phyloP scores from a whole-genome alignment of 2,797 vertebrate species.

The Diplodus puntazzo region DNA sequence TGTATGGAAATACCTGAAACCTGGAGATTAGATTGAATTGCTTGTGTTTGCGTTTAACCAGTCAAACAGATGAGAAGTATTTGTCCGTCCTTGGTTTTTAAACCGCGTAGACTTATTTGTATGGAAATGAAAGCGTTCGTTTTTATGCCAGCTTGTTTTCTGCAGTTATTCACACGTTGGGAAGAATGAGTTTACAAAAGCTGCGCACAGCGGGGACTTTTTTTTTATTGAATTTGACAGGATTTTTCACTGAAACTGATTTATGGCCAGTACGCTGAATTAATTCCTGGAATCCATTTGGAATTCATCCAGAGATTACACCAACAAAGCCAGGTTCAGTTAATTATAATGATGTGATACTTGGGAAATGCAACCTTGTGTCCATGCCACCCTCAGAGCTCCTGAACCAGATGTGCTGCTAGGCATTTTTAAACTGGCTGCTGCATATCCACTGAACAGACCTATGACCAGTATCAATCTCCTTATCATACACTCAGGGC shows the following conservation, averaged over 20 bases:
- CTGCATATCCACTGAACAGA: background rate
- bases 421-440: background rate
- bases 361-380: background rate
- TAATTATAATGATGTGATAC: constrained; percentile 23
- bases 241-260: constrained; percentile 27
- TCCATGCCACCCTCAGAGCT: background rate
- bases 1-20: constrained; percentile 12
- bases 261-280: constrained; percentile 28
- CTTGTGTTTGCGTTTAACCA: constrained; percentile 4
- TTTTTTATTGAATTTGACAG: constrained; percentile 24
- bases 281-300: constrained; percentile 49
- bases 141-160: background rate
- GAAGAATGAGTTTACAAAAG: background rate
- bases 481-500: background rate
- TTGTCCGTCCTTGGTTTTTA: constrained; percentile 6
- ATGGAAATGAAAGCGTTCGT: constrained; percentile 4
- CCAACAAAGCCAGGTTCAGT: constrained; percentile 1
- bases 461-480: background rate
- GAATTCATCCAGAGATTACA: constrained; percentile 27
- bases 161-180: background rate
- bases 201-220: background rate
- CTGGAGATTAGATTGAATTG: constrained; percentile 22
- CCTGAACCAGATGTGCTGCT: background rate
- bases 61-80: background rate
- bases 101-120: constrained; percentile 6